A percentile compares a stretch with the other conserved stretches of the same genome.
Evolutionary conservation across 2,797 vertebrate genomes (phyloP).

Genomic region (Oreochromis grahami): DNA sequence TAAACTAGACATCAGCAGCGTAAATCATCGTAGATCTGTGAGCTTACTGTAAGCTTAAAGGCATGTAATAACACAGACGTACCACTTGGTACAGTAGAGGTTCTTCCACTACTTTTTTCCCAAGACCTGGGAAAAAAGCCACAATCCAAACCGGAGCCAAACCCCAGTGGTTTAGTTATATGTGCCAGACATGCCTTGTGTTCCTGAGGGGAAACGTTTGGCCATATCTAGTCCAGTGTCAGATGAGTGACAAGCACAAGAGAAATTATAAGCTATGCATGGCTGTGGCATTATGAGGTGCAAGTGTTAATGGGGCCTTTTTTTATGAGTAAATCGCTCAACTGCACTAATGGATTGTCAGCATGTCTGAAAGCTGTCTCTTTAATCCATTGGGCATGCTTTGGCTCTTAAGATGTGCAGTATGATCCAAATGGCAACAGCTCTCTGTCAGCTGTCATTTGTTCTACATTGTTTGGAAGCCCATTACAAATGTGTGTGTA

Average conservation of each 20-base stretch:
- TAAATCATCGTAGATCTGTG: background rate
- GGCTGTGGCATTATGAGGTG: conserved; percentile 37
- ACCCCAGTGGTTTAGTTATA: background rate
- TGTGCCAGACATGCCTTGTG: conserved; percentile 27
- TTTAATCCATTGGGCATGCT: conserved; percentile 63
- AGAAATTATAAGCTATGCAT: conserved; percentile 41
- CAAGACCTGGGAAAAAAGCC: conserved; percentile 7
- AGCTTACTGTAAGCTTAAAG: conserved; percentile 17
- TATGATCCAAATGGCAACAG: conserved; percentile 35
- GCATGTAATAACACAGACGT: conserved; percentile 10
- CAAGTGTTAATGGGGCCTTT: conserved; percentile 62
- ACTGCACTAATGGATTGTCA: conserved; percentile 61
- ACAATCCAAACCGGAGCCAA: background rate
- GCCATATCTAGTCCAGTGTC: conserved; percentile 15
- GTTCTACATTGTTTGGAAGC: conserved; percentile 32
- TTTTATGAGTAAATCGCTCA: conserved; percentile 48
- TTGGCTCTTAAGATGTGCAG: conserved; percentile 37
- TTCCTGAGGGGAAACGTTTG: background rate
- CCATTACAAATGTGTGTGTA: conserved; percentile 9
- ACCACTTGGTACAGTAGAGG: conserved; percentile 22
- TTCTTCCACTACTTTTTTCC: background rate
- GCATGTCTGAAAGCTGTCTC: conserved; percentile 61
- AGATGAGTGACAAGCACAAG: conserved; percentile 26
- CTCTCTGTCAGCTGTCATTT: conserved; percentile 34
- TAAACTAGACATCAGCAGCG: background rate